These are phyloP conservation scores for Pionites leucogaster DNA, from an alignment of 2,113 vertebrate genomes.

Conservation along the genomic window DNA sequence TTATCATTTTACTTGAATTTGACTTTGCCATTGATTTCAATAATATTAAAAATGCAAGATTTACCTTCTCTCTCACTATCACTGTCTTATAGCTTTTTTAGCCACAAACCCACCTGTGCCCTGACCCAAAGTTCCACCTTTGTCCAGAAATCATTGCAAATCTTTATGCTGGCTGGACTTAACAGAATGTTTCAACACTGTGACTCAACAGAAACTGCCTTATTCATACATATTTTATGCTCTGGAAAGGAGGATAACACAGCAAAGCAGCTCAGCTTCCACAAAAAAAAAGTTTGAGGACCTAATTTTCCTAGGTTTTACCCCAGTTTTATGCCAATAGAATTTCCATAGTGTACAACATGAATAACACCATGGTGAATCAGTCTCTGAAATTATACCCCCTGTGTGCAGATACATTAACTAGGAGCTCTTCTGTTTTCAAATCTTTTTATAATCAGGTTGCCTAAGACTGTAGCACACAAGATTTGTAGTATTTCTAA, in stretches of 20 bases:
- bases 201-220: constrained; percentile 42
- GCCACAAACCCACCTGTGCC: neutral
- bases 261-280: neutral
- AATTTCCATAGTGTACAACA: neutral
- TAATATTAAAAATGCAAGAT: neutral
- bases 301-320: constrained; percentile 30
- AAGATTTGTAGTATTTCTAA: neutral
- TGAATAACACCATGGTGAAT: neutral
- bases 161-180: neutral
- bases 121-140: neutral
- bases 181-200: neutral
- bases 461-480: neutral
- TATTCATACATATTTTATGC: constrained; percentile 39
- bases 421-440: neutral
- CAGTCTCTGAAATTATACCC: neutral
- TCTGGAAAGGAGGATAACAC: neutral
- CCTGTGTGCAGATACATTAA: neutral
- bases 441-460: neutral
- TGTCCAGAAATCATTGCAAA: neutral
- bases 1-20: neutral
- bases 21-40: neutral
- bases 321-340: neutral
- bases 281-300: neutral
- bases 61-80: neutral
- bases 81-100: neutral